Evolutionary conservation across 2,797 vertebrate genomes (phyloP), one percentile per base, ranked within the genome.

Genomic region (Pygocentrus nattereri): DNA sequence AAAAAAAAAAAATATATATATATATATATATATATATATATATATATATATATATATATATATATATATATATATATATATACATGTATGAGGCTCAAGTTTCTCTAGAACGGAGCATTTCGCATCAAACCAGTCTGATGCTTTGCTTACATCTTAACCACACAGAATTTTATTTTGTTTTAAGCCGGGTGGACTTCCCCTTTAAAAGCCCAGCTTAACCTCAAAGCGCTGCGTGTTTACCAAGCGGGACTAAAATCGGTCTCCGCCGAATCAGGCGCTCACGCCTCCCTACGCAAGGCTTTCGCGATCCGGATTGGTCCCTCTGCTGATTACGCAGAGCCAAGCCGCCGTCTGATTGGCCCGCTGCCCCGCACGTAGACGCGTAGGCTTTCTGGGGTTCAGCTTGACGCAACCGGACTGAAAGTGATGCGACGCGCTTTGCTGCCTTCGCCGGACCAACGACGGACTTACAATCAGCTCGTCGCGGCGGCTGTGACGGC

Each of bases 321-420:
- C 1, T 12, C 19, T 25, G 41, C 44, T 25, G n/a, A 25, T 44
- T 52, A 68, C 79, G 79, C 1, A 30, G 0, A 0, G 31, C 16
- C 54, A 56, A 21, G 21, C 12, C 7, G 1, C 21, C 8, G 8
- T 18, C 13, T 80, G 64, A 67, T 67, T n/a, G 67, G 54, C 38
- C 30, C 0, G 15, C 2, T 5, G 13, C 15, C 0, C 3, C 0
- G 75, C 71, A 75, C 82, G 71, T 75, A 19, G 27, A 2, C 2
- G 12, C 19, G 12, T 5, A 15, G 4, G 6, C 41, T 30, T 82
- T 83, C 82, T 76, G 34, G 38, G 64, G 38, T 67, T 3, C 64
- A 41, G 13, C 21, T 67, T 67, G 64, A 67, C 67, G 34, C 34
- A 67, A 67, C 15, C 19, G 2, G 19, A 41, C 34, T 77, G 82